Percentiles rank a stretch among this genome's conserved stretches.
These are phyloP conservation scores for Heliconius himera DNA, from an alignment of 1,140 invertebrate genomes.

Conservation along the genomic window DNA sequence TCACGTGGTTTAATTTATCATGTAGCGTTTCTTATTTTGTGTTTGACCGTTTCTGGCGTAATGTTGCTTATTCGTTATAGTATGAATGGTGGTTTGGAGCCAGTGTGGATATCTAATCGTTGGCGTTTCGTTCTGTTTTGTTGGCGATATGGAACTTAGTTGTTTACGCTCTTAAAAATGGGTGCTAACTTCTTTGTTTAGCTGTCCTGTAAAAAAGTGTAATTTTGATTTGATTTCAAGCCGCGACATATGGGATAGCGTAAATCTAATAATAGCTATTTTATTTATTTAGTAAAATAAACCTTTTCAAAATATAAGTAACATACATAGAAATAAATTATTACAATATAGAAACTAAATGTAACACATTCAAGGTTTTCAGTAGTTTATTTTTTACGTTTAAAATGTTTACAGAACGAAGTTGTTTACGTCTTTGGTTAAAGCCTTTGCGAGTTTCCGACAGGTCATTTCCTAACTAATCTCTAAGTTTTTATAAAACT, in stretches of 20 bases:
- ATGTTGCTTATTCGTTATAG: conserved; percentile 20
- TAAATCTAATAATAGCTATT: too few relatives aligned
- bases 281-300: too few relatives aligned
- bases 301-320: too few relatives aligned
- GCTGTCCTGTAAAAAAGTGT: too few relatives aligned
- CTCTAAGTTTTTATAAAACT: conserved; percentile 34
- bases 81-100: neutral
- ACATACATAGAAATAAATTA: too few relatives aligned
- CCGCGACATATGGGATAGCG: too few relatives aligned
- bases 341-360: neutral
- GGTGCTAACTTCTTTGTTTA: too few relatives aligned
- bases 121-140: neutral
- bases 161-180: neutral
- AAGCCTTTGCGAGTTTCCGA: conserved; percentile 18
- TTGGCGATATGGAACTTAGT: neutral
- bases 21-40: conserved; percentile 31
- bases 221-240: too few relatives aligned
- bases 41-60: conserved; percentile 19
- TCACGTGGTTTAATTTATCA: conserved; percentile 30
- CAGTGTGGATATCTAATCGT: neutral
- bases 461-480: conserved; percentile 31
- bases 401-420: conserved; percentile 20
- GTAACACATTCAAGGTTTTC: neutral
- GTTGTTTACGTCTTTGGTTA: conserved; percentile 17
- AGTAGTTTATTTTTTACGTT: neutral